A percentile compares a stretch with the other conserved stretches of the same genome.
These are phyloP conservation scores for Drosophila punjabiensis DNA, from an alignment of 1,140 invertebrate genomes.

Conservation along the genomic window DNA sequence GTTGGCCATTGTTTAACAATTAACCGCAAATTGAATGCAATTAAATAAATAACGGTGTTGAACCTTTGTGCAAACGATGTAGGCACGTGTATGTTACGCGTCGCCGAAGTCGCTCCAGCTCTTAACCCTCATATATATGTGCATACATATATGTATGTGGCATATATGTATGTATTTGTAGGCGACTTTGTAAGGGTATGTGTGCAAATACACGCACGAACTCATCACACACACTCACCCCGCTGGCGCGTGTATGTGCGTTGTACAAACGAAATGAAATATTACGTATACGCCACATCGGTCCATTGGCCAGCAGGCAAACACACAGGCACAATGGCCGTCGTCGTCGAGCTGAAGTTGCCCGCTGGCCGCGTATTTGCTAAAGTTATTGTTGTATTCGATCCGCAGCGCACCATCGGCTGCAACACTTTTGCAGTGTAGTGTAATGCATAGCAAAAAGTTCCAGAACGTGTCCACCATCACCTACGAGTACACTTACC, in stretches of 20 bases:
- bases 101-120: slow-evolving; percentile 36
- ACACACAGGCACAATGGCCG: slow-evolving; percentile 55
- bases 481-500: not conserved
- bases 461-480: not conserved
- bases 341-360: slow-evolving; percentile 25
- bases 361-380: slow-evolving; percentile 59
- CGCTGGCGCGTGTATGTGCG: slow-evolving; percentile 26
- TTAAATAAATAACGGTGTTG: slow-evolving; percentile 83
- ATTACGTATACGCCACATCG: slow-evolving; percentile 78
- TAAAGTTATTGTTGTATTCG: slow-evolving; percentile 74
- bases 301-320: slow-evolving; percentile 70
- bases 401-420: slow-evolving; percentile 23
- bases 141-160: not conserved
- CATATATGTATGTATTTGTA: slow-evolving; percentile 7
- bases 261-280: slow-evolving; percentile 79
- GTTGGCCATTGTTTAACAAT: slow-evolving; percentile 77
- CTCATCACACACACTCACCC: slow-evolving; percentile 10
- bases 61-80: slow-evolving; percentile 77
- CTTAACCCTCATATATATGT: slow-evolving; percentile 2
- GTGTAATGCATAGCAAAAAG: slow-evolving; percentile 6
- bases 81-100: slow-evolving; percentile 52
- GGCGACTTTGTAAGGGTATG: slow-evolving; percentile 15
- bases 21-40: slow-evolving; percentile 83
- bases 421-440: slow-evolving; percentile 3
- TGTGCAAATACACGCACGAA: slow-evolving; percentile 41